A percentile compares a stretch with the other conserved stretches of the same genome.
Conservation (phyloP, 2,113 vertebrate genomes). For the Corythaixoides concolor region DNA sequence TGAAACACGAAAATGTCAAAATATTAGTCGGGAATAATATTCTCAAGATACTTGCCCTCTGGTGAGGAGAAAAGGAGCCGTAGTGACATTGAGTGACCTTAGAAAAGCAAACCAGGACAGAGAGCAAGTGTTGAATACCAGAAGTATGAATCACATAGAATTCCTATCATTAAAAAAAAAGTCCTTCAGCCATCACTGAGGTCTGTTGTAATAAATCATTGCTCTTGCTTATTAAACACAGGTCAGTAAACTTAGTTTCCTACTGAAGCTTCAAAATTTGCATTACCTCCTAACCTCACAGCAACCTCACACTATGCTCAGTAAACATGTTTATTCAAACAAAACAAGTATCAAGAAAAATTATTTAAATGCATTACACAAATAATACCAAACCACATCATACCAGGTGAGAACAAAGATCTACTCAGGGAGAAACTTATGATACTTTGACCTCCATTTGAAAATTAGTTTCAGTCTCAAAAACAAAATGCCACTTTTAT, state of each 20-base stretch:
- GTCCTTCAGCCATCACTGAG: not conserved
- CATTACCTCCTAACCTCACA: constrained; percentile 8
- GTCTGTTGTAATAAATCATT: constrained; percentile 49
- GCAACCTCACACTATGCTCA: not conserved
- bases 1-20: constrained; percentile 38
- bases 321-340: constrained; percentile 11
- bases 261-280: not conserved
- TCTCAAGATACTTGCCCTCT: not conserved
- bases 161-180: not conserved
- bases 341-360: not conserved
- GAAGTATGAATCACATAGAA: constrained; percentile 31
- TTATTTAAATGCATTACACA: not conserved
- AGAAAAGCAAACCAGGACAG: not conserved
- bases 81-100: constrained; percentile 21
- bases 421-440: not conserved
- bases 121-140: not conserved
- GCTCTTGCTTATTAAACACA: constrained; percentile 58
- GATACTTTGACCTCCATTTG: not conserved
- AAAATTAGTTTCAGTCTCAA: not conserved
- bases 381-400: not conserved
- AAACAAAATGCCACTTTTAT: not conserved
- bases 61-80: not conserved
- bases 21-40: constrained; percentile 46
- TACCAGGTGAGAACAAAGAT: not conserved
- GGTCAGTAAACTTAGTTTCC: constrained; percentile 38